Evolutionary conservation across 2,113 vertebrate species (phyloP), one percentile per base, ranked within the genome.

Genomic region (Tautogolabrus adspersus): DNA sequence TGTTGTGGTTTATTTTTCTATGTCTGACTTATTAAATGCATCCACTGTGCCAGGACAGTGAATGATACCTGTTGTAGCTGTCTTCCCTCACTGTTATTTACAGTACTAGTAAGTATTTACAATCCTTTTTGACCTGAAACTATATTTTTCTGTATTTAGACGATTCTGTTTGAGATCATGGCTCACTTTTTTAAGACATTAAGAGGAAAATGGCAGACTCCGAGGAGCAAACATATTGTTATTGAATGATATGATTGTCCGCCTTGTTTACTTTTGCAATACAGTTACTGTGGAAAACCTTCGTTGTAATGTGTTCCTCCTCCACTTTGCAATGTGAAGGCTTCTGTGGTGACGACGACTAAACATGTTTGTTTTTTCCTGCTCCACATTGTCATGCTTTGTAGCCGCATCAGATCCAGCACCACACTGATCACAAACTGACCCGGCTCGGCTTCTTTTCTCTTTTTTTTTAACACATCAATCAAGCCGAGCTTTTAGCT

Each of bases 1-100:
- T 96, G 91, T 96, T 89, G 93, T 92, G 82, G 91, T n/a, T 94
- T 93, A 93, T 95, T 92, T 93, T 94, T 84, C 6, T 86, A 93
- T 93, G 92, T 94, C 92, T 72, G 88, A 91, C 85, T 85, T 90
- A 93, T 94, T 92, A 93, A 94, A 94, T 85, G 84, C 90, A 89
- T 93, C 91, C 89, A 86, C 92, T 93, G 94, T 89, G 86, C 89
- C 89, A 80, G 84, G 83, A 63, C 93, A 90, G 93, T 91, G 93
- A 88, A 87, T 91, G 83, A 88, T 88, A 87, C 81, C 83, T 84
- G 87, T 89, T 82, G 89, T 91, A 86, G 80, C 91, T 67, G 89
- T 94, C 92, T 91, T 93, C 91, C 91, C 89, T 92, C 61, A 73
- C 85, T 89, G 81, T 90, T 85, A 72, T 68, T 85, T 60, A 75